These are phyloP conservation scores for Nymphalis urticae DNA, from an alignment of 2,888 invertebrate genomes.

Conservation along the genomic window DNA sequence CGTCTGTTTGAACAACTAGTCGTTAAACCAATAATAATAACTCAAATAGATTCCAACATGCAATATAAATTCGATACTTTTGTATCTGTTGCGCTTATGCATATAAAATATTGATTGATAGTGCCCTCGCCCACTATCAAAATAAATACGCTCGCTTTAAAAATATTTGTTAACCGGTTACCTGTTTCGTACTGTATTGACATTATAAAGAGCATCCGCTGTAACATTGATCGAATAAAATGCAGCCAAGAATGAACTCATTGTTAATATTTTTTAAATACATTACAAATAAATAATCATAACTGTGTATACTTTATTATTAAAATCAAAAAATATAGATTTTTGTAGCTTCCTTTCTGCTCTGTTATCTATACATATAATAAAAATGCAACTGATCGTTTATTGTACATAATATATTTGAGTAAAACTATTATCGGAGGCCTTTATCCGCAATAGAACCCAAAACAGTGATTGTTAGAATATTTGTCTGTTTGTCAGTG, in stretches of 20 bases:
- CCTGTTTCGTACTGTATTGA: slow-evolving; percentile 6
- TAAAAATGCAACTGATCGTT: too few relatives aligned
- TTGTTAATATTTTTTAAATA: neutral
- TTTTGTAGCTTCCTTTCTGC: too few relatives aligned
- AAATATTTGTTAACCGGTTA: slow-evolving; percentile 20
- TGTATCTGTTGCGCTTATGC: slow-evolving; percentile 7
- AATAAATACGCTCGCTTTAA: slow-evolving; percentile 15
- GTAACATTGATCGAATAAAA: neutral
- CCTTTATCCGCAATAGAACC: too few relatives aligned
- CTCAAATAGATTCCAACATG: slow-evolving; percentile 7
- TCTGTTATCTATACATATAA: too few relatives aligned
- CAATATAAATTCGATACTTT: neutral
- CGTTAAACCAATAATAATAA: neutral
- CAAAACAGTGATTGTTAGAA: too few relatives aligned
- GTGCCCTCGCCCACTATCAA: slow-evolving; percentile 20
- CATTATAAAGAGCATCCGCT: slow-evolving; percentile 7
- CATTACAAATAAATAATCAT: neutral
- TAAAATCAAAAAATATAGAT: too few relatives aligned
- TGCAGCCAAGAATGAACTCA: too few relatives aligned
- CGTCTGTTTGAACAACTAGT: too few relatives aligned
- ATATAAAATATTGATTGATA: slow-evolving; percentile 30
- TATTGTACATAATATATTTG: too few relatives aligned
- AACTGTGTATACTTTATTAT: neutral
- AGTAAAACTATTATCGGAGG: too few relatives aligned
- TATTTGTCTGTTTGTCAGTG: too few relatives aligned